Percentiles rank a stretch among this genome's conserved stretches.
Conservation (phyloP, 2,888 invertebrate genomes). For the Nectonema munidae region DNA sequence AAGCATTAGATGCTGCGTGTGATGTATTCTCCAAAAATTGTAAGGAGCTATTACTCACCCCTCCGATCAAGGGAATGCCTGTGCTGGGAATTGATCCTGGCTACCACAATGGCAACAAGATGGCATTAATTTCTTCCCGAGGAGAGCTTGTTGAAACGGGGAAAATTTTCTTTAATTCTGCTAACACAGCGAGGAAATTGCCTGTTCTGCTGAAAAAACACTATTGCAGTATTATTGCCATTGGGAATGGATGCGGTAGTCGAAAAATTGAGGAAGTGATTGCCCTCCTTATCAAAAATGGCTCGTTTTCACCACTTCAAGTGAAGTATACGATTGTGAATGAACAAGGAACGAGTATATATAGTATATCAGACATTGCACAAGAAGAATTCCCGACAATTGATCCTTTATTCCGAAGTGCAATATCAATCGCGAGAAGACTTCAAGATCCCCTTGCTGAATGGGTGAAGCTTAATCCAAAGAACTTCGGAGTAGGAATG, state of each 20-base stretch:
- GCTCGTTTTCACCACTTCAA: slow-evolving; percentile 28
- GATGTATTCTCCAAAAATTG: slow-evolving; percentile 51
- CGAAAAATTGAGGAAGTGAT: slow-evolving; percentile 49
- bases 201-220: slow-evolving; percentile 29
- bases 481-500: slow-evolving; percentile 69
- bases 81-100: slow-evolving; percentile 67
- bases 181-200: background rate
- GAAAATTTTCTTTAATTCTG: background rate
- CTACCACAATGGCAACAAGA: slow-evolving; percentile 52
- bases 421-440: slow-evolving; percentile 40
- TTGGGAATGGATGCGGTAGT: slow-evolving; percentile 66
- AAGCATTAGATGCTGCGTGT: slow-evolving; percentile 46
- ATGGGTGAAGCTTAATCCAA: slow-evolving; percentile 62
- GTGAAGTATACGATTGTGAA: slow-evolving; percentile 43
- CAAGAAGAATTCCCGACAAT: slow-evolving; percentile 45
- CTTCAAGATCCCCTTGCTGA: slow-evolving; percentile 62
- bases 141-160: slow-evolving; percentile 24
- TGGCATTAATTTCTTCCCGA: slow-evolving; percentile 40
- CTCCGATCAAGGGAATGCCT: slow-evolving; percentile 42
- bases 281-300: slow-evolving; percentile 29
- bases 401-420: slow-evolving; percentile 47
- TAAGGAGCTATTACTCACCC: slow-evolving; percentile 42
- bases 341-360: slow-evolving; percentile 63
- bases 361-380: slow-evolving; percentile 52
- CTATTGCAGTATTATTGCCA: slow-evolving; percentile 43